Base-by-base conservation (phyloP, 2,113 vertebrate genomes). In the Scomber colias region DNA sequence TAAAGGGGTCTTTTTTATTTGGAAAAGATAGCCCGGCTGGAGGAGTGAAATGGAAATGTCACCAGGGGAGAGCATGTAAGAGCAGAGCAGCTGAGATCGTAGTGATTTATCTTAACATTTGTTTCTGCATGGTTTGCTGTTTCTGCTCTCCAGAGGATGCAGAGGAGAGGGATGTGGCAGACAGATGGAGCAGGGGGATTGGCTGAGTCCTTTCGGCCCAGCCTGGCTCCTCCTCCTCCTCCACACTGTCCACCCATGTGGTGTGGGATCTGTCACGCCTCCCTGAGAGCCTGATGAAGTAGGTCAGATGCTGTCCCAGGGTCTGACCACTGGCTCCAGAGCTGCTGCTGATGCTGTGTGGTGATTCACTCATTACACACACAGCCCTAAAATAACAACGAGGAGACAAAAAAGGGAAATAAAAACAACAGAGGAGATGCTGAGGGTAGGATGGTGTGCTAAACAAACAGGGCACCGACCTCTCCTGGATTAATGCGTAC, bases 231-330 rank as follows among this genome's bases (percentile, higher is more conserved):
- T 61, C 73, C 55, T 67, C 72, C 63, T 82, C 53, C 64, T 77
- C 75, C 77, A 68, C 66, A 13, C 60, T 40, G 75, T 89, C 86
- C 74, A 46, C 77, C 81, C 71, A 45, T 75, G 75, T 87, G 79
- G 77, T 69, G 86, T 76, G 66, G 86, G 74, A 83, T 89, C 79
- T 68, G 87, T 91, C 87, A 91, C 65, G 77, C 88, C 82, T 81
- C 84, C 82, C 79, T 51, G 90, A 84, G 85, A 91, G 90, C 78
- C 75, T 77, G 82, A 87, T 87, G 88, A 93, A 92, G 86, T 92
- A 90, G 93, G 94, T 93, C 92, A 93, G 89, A 89, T 60, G n/a
- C 82, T 87, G 89, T 91, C 90, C 91, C 84, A 66, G 85, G 83
- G 92, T 91, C 86, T 91, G 84, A 87, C 92, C 86, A 77, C 87